Conservation (phyloP, 1,140 invertebrate species). For the Penaeus vannamei region DNA sequence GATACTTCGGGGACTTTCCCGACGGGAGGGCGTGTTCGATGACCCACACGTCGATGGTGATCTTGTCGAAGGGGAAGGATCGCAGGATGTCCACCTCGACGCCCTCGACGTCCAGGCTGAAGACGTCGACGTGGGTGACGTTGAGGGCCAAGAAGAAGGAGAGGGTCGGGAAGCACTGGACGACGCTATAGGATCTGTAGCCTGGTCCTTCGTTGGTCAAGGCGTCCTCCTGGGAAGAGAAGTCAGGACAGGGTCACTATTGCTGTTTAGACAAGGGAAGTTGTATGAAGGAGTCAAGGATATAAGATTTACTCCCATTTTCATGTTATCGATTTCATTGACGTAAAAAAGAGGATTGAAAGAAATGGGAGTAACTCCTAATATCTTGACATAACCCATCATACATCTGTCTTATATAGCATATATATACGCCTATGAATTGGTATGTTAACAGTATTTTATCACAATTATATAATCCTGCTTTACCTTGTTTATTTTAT, state of each 20-base stretch:
- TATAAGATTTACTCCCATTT: background rate
- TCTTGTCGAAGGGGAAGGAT: conserved; percentile 57
- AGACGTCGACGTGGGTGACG: conserved; percentile 62
- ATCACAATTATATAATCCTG: too few relatives aligned
- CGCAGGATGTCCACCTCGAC: conserved; percentile 55
- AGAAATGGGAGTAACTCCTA: too few relatives aligned
- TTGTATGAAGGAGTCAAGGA: background rate
- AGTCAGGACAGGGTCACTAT: background rate
- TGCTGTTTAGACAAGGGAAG: background rate
- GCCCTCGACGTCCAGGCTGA: conserved; percentile 66
- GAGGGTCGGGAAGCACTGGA: conserved; percentile 57
- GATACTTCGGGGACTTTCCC: too few relatives aligned
- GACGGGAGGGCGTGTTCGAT: conserved; percentile 51
- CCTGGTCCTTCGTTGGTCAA: conserved; percentile 31
- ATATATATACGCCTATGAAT: too few relatives aligned
- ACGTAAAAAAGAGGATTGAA: too few relatives aligned
- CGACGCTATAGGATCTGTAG: conserved; percentile 50
- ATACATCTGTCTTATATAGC: too few relatives aligned
- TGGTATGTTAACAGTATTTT: too few relatives aligned
- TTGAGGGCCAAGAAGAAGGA: conserved; percentile 62
- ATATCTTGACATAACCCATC: too few relatives aligned
- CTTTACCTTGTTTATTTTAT: too few relatives aligned
- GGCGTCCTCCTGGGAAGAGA: background rate
- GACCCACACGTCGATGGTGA: conserved; percentile 65
- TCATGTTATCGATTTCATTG: too few relatives aligned